Base-by-base conservation (phyloP, 1,140 invertebrate species). In the Rhynchophorus ferrugineus region DNA sequence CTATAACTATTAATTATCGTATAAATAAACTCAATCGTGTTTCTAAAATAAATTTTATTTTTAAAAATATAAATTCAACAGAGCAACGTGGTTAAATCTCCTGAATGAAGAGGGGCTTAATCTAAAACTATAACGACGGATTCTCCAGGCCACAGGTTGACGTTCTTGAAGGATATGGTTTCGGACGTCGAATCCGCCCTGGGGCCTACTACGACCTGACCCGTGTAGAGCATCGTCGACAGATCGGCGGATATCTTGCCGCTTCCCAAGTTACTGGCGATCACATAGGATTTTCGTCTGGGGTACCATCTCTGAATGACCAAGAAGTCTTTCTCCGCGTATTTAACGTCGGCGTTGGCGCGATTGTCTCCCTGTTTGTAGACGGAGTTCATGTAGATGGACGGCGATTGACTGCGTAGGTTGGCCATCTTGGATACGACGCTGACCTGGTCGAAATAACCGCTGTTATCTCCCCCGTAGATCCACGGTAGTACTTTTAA, bases 231-330 rank as follows among this genome's bases (percentile, higher is more conserved):
- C 61, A 82, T 75, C 1, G 76, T 76, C 0, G 84, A 84, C 8
- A 89, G 73, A 70, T 89, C 85, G 44, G 80, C 78, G 1, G 72
- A 76, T 35, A 82, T 74, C 7, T 70, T 71, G 2, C 62, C 61
- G 8, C 64, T 70, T 0, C 82, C 82, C 5, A 88, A 70, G 71
- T 89, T 89, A 1, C 78, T 78, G 0, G 88, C 75, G 37, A 84
- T 77, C 1, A 85, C 81, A 59, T 81, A 87, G 1, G 82, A 79
- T 61, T 85, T 82, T 44, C 84, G 75, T 13, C 87, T 73, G 3
- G 86, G 85, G 68, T 84, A 89, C 75, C 78, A 84, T 29, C 86
- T 73, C 58, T 88, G 84, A 35, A 89, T 73, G 0, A 87, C 76
- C 7, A 89, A 63, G 16, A 87, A 70, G 59, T 84, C 78, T 29